A percentile compares a stretch with the other conserved stretches of the same genome.
Evolutionary conservation across 1,140 invertebrate species (phyloP).

Genomic region (Glossosoma conforme): DNA sequence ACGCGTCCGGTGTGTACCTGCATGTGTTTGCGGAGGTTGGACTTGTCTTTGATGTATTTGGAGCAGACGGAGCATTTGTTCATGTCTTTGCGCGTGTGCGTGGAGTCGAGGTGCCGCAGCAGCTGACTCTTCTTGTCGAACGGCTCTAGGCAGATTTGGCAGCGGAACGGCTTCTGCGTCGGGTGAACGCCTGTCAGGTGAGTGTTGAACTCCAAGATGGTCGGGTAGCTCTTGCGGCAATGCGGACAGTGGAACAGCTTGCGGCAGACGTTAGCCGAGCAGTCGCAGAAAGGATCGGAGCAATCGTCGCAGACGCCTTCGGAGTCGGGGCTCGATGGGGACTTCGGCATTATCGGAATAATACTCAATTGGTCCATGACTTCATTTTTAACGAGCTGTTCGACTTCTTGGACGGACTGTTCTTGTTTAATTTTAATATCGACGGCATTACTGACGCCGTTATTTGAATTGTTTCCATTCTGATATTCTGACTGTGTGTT

Average conservation of each 20-base stretch:
- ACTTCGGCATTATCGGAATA: slow-evolving; percentile 24
- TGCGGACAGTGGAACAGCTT: slow-evolving; percentile 50
- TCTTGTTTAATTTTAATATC: slow-evolving; percentile 49
- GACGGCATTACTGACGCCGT: slow-evolving; percentile 23
- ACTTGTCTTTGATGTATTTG: slow-evolving; percentile 52
- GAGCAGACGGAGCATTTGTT: slow-evolving; percentile 52
- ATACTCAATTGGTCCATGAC: slow-evolving; percentile 29
- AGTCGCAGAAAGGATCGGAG: slow-evolving; percentile 50
- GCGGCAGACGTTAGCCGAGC: slow-evolving; percentile 43
- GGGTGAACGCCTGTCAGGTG: slow-evolving; percentile 49
- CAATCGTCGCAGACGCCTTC: slow-evolving; percentile 49
- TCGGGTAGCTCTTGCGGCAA: slow-evolving; percentile 49
- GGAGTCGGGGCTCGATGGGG: slow-evolving; percentile 39
- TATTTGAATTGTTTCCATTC: slow-evolving; percentile 34
- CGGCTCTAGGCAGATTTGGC: slow-evolving; percentile 49
- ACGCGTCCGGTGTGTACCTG: slow-evolving; percentile 50
- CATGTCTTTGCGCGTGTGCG: slow-evolving; percentile 48
- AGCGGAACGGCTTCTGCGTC: slow-evolving; percentile 49
- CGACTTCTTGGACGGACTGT: slow-evolving; percentile 34
- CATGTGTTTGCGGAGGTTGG: slow-evolving; percentile 51
- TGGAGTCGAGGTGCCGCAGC: slow-evolving; percentile 46
- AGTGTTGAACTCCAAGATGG: slow-evolving; percentile 49
- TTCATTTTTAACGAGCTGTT: slow-evolving; percentile 25
- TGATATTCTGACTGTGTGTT: slow-evolving; percentile 41
- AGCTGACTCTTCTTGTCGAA: slow-evolving; percentile 49